Evolutionary conservation across 2,888 invertebrate species (phyloP).

Genomic region (Druceiella hillmani): DNA sequence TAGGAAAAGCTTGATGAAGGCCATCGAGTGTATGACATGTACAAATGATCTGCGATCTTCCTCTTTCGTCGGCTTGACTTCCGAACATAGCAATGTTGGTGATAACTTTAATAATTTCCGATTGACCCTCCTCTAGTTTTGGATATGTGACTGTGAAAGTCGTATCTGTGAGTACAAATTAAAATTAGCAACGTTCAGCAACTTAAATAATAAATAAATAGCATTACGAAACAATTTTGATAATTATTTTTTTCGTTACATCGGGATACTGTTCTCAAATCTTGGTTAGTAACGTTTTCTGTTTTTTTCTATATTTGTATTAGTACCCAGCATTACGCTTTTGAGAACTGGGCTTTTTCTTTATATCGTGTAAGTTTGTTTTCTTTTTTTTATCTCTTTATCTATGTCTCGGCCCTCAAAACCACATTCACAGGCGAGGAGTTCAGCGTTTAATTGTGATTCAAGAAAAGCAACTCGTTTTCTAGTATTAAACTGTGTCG

Average conservation of each 20-base stretch:
- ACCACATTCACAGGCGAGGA: conserved; percentile 4
- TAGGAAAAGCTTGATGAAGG: conserved; percentile 5
- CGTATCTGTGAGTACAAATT: not conserved
- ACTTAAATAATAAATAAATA: conserved; percentile 4
- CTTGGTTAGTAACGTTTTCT: too few species aligned
- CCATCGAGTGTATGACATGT: conserved; percentile 5
- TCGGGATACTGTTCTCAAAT: too few species aligned
- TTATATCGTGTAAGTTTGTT: not conserved
- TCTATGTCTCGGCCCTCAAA: conserved; percentile 4
- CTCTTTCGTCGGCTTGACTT: conserved; percentile 7
- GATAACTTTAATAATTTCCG: conserved; percentile 6
- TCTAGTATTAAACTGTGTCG: conserved; percentile 5
- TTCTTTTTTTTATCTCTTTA: conserved; percentile 6
- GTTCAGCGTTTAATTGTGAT: conserved; percentile 5
- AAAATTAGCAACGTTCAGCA: conserved; percentile 4
- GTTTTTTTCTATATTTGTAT: too few species aligned
- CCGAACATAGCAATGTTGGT: conserved; percentile 8
- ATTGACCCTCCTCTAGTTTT: conserved; percentile 6
- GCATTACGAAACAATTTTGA: conserved; percentile 2
- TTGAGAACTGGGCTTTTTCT: conserved; percentile 4
- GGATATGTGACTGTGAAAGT: conserved; percentile 1
- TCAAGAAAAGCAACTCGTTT: conserved; percentile 6
- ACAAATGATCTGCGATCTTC: conserved; percentile 6
- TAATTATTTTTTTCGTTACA: conserved; percentile 7
- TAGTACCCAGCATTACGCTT: conserved; percentile 7